phyloP scores from a whole-genome alignment of 1,140 invertebrate species.

The Tyrophagus putrescentiae region DNA sequence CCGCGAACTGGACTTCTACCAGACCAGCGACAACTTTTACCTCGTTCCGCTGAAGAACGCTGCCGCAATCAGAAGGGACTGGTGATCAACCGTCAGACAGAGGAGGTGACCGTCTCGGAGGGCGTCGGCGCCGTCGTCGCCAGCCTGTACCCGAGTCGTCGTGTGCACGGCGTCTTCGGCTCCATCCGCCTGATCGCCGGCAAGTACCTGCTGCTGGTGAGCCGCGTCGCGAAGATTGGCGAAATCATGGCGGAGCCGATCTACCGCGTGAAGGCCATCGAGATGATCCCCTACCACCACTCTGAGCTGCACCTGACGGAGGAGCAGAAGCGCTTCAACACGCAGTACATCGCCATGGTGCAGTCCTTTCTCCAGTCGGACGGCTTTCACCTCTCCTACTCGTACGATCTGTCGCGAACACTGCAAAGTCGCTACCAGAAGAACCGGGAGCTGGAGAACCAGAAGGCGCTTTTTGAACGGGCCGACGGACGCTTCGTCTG shows the following conservation, averaged over 20 bases:
- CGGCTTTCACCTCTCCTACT: slow-evolving; percentile 78
- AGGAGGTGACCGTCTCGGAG: neutral
- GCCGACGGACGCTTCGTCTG: slow-evolving; percentile 81
- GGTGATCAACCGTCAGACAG: neutral
- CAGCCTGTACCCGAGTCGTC: neutral
- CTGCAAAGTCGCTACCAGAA: slow-evolving; percentile 67
- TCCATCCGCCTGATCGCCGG: slow-evolving; percentile 37
- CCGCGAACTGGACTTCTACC: no score
- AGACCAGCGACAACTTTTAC: slow-evolving; percentile 6
- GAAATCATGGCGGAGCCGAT: slow-evolving; percentile 50
- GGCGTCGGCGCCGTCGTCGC: neutral
- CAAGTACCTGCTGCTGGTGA: slow-evolving; percentile 78
- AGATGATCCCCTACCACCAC: slow-evolving; percentile 69
- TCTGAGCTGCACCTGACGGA: slow-evolving; percentile 58
- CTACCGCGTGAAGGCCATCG: slow-evolving; percentile 63
- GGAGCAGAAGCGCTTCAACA: slow-evolving; percentile 59
- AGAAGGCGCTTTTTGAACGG: slow-evolving; percentile 28
- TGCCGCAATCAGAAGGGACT: neutral
- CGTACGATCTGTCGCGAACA: slow-evolving; percentile 82
- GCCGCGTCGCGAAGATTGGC: slow-evolving; percentile 66
- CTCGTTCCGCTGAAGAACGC: slow-evolving; percentile 34
- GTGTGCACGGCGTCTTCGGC: slow-evolving; percentile 9
- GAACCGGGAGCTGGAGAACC: slow-evolving; percentile 23
- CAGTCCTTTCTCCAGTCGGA: slow-evolving; percentile 51
- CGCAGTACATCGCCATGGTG: slow-evolving; percentile 62